Percentiles rank a stretch among this genome's conserved stretches.
These are phyloP conservation scores for Alloscopus bannaensis DNA, from an alignment of 2,888 invertebrate species.

Conservation along the genomic window DNA sequence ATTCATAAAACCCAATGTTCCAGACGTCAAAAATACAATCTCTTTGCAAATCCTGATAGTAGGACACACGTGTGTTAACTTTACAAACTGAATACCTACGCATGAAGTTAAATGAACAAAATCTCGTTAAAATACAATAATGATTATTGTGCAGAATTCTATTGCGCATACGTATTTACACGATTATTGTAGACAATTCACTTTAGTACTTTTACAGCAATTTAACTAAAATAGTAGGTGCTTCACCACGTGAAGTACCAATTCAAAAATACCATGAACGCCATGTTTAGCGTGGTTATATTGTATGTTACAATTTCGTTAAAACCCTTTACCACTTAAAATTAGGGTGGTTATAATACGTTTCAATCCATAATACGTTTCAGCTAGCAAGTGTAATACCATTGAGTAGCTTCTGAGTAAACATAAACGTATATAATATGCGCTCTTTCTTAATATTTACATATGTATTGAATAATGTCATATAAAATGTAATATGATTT, in stretches of 20 bases:
- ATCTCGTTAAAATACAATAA: neutral
- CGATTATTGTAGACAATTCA: no score
- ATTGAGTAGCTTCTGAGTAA: constrained; percentile 64
- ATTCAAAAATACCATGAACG: no score
- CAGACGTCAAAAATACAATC: constrained; percentile 48
- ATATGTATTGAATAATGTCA: constrained; percentile 38
- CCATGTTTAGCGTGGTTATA: no score
- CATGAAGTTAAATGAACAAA: constrained; percentile 20
- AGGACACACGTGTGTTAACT: neutral
- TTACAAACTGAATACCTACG: neutral
- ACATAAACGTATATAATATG: constrained; percentile 26
- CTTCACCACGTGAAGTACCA: no score
- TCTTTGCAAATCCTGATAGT: constrained; percentile 20
- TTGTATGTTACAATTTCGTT: no score
- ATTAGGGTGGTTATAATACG: neutral
- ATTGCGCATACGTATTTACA: no score
- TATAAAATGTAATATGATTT: constrained; percentile 34
- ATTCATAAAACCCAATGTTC: constrained; percentile 36
- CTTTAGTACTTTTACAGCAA: no score
- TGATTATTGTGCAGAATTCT: no score
- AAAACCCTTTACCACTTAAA: constrained; percentile 17
- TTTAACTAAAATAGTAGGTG: no score
- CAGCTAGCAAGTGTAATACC: constrained; percentile 59
- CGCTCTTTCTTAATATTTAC: constrained; percentile 34
- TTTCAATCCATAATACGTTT: constrained; percentile 53